Evolutionary conservation across 1,140 invertebrate genomes (phyloP).

Genomic region (Eurosta solidaginis): DNA sequence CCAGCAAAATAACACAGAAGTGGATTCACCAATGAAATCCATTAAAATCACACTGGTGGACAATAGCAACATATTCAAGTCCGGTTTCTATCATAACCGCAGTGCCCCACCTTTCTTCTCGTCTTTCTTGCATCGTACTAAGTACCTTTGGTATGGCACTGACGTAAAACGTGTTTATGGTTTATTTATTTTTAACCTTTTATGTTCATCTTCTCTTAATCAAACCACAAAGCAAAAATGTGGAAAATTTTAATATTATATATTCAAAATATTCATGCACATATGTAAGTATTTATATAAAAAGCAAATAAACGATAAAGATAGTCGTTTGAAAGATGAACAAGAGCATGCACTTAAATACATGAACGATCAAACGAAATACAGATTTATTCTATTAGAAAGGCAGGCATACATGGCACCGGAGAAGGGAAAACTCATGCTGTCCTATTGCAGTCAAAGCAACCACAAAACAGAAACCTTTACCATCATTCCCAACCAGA

Average conservation of each 20-base stretch:
- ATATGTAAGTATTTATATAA: neutral
- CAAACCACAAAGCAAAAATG: constrained; percentile 9
- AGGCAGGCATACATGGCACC: neutral
- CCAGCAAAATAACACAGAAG: neutral
- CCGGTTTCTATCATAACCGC: constrained; percentile 10
- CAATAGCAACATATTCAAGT: neutral
- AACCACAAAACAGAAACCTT: constrained; percentile 3
- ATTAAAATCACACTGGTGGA: neutral
- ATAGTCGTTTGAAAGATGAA: neutral
- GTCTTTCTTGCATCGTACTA: neutral
- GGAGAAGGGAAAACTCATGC: too few species aligned
- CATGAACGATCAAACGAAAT: neutral
- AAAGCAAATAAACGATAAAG: neutral
- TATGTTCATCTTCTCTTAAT: constrained; percentile 4
- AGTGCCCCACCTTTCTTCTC: neutral
- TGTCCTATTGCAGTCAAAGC: neutral
- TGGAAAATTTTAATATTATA: constrained; percentile 20
- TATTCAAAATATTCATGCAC: neutral
- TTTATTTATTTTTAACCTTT: constrained; percentile 19
- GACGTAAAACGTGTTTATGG: constrained; percentile 17
- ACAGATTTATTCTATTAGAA: neutral
- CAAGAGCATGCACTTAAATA: constrained; percentile 12
- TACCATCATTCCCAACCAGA: neutral
- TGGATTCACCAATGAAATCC: neutral
- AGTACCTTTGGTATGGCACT: neutral